Evolutionary conservation across 2,797 vertebrate genomes (phyloP).

Genomic region (Megaceryle alcyon): DNA sequence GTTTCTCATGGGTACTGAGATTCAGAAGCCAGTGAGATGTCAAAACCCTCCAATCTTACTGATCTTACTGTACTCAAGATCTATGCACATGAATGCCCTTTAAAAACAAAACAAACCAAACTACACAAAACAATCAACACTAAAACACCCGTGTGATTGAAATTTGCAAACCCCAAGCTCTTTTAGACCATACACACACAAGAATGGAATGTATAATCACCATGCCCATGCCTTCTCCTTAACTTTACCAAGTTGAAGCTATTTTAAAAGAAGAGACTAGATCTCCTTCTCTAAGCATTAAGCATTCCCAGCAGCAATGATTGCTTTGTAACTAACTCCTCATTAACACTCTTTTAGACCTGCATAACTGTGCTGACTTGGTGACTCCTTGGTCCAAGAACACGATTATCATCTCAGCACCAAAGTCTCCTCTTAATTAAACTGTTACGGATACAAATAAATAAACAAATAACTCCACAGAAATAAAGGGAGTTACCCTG

Average conservation of each 20-base stretch:
- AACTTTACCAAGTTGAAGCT: not conserved
- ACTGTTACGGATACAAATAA: not conserved
- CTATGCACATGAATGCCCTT: not conserved
- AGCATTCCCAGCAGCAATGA: slow-evolving; percentile 38
- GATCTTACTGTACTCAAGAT: not conserved
- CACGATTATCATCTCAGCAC: slow-evolving; percentile 40
- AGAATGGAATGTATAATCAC: slow-evolving; percentile 35
- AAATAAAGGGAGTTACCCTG: not conserved
- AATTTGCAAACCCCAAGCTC: slow-evolving; percentile 8
- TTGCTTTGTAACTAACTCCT: slow-evolving; percentile 37
- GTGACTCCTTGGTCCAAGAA: slow-evolving; percentile 40
- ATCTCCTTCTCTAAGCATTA: slow-evolving; percentile 27
- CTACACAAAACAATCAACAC: not conserved
- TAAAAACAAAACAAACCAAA: not conserved
- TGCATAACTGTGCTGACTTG: not conserved
- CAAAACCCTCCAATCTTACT: not conserved
- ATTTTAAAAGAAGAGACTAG: slow-evolving; percentile 14
- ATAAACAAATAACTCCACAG: not conserved
- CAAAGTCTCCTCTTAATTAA: slow-evolving; percentile 26
- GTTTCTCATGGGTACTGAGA: not conserved
- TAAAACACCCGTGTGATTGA: not conserved
- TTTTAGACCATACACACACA: not conserved
- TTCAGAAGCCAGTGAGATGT: not conserved
- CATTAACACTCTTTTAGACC: slow-evolving; percentile 32
- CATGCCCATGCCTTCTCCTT: not conserved